Base-by-base conservation (phyloP, 2,113 vertebrate species). In the Falco punctatus region DNA sequence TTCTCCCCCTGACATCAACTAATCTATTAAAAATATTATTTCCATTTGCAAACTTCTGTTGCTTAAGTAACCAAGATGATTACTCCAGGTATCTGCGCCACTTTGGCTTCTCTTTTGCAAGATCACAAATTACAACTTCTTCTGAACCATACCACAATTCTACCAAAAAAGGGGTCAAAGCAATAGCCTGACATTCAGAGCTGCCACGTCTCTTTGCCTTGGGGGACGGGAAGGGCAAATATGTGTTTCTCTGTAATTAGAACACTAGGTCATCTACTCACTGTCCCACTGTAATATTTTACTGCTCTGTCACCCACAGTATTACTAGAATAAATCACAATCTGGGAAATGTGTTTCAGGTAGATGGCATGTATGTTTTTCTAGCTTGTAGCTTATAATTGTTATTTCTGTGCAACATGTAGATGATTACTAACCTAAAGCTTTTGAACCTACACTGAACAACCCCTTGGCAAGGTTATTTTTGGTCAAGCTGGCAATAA, bases 131-230 rank as follows among this genome's bases (percentile, higher is more conserved):
- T 14, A 3, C n/a, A 55, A 4, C 33, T 66, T 59, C 44, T 72
- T 42, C 27, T 42, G 32, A n/a, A 40, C 11, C 19, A 62, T 40
- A 23, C 4, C n/a, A 3, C 3, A 32, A 8, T 67, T 70, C 16
- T 42, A 1, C 5, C 18, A 33, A 26, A 57, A 40, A 51, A 73
- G 19, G 11, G 11, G 15, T 38, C 18, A 22, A 79, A 85, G 42
- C 8, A 26, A 11, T 5, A 19, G 33, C 54, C 33, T 42, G 51
- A 16, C 6, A 40, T 32, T 62, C 10, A 22, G 13, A 70, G 13
- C 5, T 61, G 21, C n/a, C 11, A 42, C 3, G 5, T 59, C 6
- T 26, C 0, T 52, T 70, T 81, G 16, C 11, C 13, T 5, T 1
- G 2, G 6, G 1, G 0, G 4, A n/a, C 81, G 3, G 18, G 28